Base-by-base conservation (phyloP, 2,888 invertebrate genomes). In the Drosophila mimica region DNA sequence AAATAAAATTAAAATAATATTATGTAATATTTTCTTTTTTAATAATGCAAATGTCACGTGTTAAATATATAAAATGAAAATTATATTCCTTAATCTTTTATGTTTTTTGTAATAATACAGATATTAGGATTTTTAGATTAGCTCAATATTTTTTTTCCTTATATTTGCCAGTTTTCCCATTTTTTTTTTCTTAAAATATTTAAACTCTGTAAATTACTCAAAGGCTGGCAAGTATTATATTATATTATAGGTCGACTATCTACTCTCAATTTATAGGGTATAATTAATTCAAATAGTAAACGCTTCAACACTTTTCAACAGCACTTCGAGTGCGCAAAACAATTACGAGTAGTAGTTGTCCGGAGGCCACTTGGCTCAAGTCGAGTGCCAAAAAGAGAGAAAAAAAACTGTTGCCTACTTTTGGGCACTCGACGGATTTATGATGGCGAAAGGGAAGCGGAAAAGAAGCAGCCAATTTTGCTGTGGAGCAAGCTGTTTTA, bases 391-490 rank as follows among this genome's bases (percentile, higher is more conserved):
- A n/a, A 63, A 64, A 40, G 15, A 30, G 6, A 20, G 65, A 69
- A 68, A 70, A 69, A 70, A 66, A 68, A 72, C 40, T 49, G 72
- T 74, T 74, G 75, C 77, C 70, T 70, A 52, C 83, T 86, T 85
- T 88, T 69, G 65, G 87, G 79, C 72, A 46, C 75, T 71, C 33
- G 63, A 34, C 30, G 62, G 74, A 74, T 81, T 83, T 79, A 77
- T 76, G 79, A 58, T 71, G 76, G 56, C 38, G 36, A 43, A 38
- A 30, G 8, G 28, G 17, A 62, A 34, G 52, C 38, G 38, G 46
- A 8, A 53, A 68, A 56, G 57, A 34, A 75, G 33, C 67, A 83
- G 86, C 62, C 75, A 85, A 84, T 85, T 85, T 82, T 85, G 34
- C 43, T 31, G 67, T 40, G 61, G 49, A 68, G 71, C 67, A 61